Evolutionary conservation across 1,140 invertebrate species (phyloP).

Genomic region (Dinoponera quadriceps): DNA sequence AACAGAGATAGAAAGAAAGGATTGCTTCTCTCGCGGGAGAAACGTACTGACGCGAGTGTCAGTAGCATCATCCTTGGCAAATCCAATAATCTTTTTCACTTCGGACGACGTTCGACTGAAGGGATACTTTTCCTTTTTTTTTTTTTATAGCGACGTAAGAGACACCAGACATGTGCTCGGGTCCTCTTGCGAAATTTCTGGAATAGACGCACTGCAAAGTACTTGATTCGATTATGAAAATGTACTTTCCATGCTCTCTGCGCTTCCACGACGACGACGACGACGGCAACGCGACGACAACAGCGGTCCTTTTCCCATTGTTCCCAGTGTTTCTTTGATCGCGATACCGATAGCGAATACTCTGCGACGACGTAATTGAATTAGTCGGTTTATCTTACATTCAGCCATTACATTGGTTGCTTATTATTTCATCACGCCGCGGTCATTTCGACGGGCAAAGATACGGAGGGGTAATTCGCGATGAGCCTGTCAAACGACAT

Average conservation of each 20-base stretch:
- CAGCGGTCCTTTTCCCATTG: constrained; percentile 12
- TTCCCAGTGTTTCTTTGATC: constrained; percentile 67
- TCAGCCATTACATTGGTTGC: constrained; percentile 29
- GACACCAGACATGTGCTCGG: constrained; percentile 13
- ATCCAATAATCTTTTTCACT: constrained; percentile 61
- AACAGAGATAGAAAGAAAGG: constrained; percentile 16
- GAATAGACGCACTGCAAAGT: constrained; percentile 68
- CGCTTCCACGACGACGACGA: background rate
- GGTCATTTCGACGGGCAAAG: background rate
- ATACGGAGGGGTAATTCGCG: too few species aligned
- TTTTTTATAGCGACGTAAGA: constrained; percentile 25
- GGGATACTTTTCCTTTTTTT: constrained; percentile 41
- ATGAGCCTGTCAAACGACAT: constrained; percentile 1
- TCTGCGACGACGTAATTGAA: constrained; percentile 7
- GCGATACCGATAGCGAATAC: constrained; percentile 31
- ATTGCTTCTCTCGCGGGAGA: constrained; percentile 33
- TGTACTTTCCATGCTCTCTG: constrained; percentile 67
- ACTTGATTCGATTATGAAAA: constrained; percentile 74
- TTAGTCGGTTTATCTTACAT: constrained; percentile 53
- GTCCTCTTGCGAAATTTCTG: constrained; percentile 63
- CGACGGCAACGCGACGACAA: background rate
- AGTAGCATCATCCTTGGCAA: constrained; percentile 35
- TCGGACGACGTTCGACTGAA: constrained; percentile 18
- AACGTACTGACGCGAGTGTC: constrained; percentile 38
- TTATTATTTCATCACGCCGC: background rate